Conservation (phyloP, 2,797 vertebrate species). For the Ciconia nigra region DNA sequence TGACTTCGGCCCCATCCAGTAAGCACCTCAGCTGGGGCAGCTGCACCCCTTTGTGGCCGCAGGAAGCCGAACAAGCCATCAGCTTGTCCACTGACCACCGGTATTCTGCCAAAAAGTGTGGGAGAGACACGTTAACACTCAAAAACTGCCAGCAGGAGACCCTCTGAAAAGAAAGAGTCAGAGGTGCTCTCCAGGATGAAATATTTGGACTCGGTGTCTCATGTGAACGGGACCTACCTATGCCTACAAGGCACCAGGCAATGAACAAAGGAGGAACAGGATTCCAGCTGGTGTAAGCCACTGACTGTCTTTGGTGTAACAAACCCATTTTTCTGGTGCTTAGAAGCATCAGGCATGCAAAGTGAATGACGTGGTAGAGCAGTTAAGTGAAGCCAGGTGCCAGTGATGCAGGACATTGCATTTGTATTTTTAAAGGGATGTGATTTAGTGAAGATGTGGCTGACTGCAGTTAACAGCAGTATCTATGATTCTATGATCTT, state of each 20-base stretch:
- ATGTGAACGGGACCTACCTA: background rate
- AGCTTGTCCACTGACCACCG: slow-evolving; percentile 72
- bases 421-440: background rate
- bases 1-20: slow-evolving; percentile 67
- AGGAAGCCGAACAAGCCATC: slow-evolving; percentile 75
- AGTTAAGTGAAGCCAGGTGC: background rate
- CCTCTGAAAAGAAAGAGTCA: background rate
- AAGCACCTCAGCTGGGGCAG: slow-evolving; percentile 79
- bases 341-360: background rate
- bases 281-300: background rate
- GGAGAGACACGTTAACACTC: background rate
- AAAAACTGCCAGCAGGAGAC: background rate
- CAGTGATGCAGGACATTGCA: background rate
- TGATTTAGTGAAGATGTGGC: background rate
- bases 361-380: background rate
- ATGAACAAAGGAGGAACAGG: background rate
- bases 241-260: background rate
- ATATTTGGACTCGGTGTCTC: background rate
- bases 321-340: background rate
- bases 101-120: slow-evolving; percentile 68
- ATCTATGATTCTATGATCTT: background rate
- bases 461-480: background rate
- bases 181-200: background rate
- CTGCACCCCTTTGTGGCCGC: slow-evolving; percentile 77
- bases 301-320: background rate